Conservation (phyloP, 1,140 invertebrate species). For the Zaprionus ghesquierei region DNA sequence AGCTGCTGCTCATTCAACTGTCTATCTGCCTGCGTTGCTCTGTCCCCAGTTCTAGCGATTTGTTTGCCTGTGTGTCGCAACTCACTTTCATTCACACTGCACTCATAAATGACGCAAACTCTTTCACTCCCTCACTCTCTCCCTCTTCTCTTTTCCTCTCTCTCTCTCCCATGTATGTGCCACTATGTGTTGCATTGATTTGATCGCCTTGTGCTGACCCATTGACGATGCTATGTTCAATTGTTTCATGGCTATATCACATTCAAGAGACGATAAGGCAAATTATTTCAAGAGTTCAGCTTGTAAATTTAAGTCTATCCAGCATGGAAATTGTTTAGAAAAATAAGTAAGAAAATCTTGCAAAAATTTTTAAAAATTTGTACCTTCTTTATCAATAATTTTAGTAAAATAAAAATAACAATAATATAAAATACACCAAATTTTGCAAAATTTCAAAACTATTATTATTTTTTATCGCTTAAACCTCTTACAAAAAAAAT, state of each 20-base stretch:
- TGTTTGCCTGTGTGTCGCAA: conserved; percentile 24
- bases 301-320: background rate
- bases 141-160: background rate
- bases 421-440: too few species aligned
- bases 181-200: background rate
- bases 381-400: too few species aligned
- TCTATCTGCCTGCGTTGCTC: background rate
- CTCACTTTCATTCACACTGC: conserved; percentile 56
- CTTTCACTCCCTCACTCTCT: background rate
- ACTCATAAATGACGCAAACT: conserved; percentile 48
- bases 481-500: too few species aligned
- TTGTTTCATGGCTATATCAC: background rate
- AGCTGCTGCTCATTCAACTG: conserved; percentile 12
- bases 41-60: background rate
- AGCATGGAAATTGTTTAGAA: too few species aligned
- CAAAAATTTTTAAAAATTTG: too few species aligned
- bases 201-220: background rate
- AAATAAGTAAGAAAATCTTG: too few species aligned
- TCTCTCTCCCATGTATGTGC: background rate
- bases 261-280: background rate
- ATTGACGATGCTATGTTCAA: background rate
- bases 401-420: too few species aligned
- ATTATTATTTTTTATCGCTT: too few species aligned
- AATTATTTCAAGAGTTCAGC: background rate
- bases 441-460: too few species aligned